Conservation (phyloP, 2,888 invertebrate genomes). For the Rhingia campestris region DNA sequence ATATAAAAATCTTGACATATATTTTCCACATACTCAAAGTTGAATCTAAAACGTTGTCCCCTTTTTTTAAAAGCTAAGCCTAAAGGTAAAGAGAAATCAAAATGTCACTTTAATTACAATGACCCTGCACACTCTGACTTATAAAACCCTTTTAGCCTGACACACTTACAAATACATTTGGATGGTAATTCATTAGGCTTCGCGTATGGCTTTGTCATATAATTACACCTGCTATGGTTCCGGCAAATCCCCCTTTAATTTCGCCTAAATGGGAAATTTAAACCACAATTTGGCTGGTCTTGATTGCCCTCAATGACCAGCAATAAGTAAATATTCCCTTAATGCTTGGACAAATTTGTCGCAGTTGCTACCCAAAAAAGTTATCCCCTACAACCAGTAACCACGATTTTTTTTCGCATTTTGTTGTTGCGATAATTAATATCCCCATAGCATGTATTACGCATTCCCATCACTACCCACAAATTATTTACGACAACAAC, state of each 20-base stretch:
- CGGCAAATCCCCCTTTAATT: neutral
- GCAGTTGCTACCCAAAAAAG: neutral
- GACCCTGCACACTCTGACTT: too few species aligned
- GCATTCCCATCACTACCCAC: conserved; percentile 24
- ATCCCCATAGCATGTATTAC: neutral
- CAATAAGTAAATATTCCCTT: conserved; percentile 20
- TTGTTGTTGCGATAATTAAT: neutral
- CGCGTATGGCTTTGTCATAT: neutral
- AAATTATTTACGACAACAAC: conserved; percentile 26
- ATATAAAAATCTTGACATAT: too few species aligned
- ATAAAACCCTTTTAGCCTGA: too few species aligned
- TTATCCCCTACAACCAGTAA: neutral
- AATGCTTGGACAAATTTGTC: neutral
- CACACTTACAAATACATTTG: too few species aligned
- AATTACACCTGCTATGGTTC: neutral
- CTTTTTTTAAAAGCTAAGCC: too few species aligned
- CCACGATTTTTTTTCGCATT: conserved; percentile 16
- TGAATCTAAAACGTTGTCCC: too few species aligned
- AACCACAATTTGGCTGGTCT: neutral
- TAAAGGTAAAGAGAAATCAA: too few species aligned
- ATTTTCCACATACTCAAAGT: too few species aligned
- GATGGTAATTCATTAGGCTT: too few species aligned
- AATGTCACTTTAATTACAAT: too few species aligned
- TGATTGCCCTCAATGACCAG: conserved; percentile 32
- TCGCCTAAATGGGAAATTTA: neutral